Evolutionary conservation across 2,888 invertebrate species (phyloP), one percentile per base, ranked within the genome.

Genomic region (Heliconius ethilla): DNA sequence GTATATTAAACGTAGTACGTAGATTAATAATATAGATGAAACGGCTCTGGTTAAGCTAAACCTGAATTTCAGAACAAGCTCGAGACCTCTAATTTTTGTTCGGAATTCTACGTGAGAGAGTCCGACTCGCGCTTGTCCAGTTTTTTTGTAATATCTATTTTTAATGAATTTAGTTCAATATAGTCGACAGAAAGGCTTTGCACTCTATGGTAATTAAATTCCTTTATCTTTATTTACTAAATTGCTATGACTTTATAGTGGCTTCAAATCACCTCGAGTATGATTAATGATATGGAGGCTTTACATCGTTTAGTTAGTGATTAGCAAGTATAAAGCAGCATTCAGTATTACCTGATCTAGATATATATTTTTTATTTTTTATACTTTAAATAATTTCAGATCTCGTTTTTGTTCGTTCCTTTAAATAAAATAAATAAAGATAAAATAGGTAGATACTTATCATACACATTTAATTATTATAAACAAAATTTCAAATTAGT

Each of bases 211-310:
- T 66, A 76, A 67, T 73, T 75, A 77, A 72, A 45, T 75, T 22
- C 22, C 51, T 45, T 79, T 82, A 82, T 82, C 82, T 78, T 13
- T 82, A 78, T 82, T 82, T 81, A 78, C 77, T 79, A 70, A 78
- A 76, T 77, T 75, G 78, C 78, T 78, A 81, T 81, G 74, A 79
- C 66, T 79, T 79, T 81, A 81, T 78, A 67, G 75, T 72, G 72
- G 69, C 70, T 77, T 79, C 79, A 69, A 70, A 78, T 75, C 77
- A 77, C 81, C 72, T 77, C 81, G 66, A 33, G 63, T 75, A 80
- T 79, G 79, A 79, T 76, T 76, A 78, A 74, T 59, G 81, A 80
- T 81, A 82, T 79, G 77, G 73, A 72, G 77, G 59, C 73, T 75
- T 79, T 62, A 70, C 37, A 27, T 33, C 33, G 33, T 66, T 40